Evolutionary conservation across 2,888 invertebrate genomes (phyloP), one percentile per base, ranked within the genome.

Genomic region (Leucophenga maculata): DNA sequence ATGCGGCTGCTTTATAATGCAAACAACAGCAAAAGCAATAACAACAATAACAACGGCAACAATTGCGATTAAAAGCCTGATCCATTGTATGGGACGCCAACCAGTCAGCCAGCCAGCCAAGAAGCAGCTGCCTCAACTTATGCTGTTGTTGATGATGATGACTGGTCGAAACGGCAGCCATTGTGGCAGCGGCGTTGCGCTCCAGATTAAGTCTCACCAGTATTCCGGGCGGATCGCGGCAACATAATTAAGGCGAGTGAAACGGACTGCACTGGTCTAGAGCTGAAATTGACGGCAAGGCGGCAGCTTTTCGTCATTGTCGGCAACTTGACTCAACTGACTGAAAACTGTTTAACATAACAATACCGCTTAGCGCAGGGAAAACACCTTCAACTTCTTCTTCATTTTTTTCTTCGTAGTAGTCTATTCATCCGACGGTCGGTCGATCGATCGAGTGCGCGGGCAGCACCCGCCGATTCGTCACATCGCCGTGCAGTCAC

Each of bases 1-100:
- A 39, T n/a, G 32, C 54, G 54, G 62, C 68, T 20, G 62, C 68
- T 20, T 67, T 71, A 68, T 69, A 68, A 73, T 68, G 71, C 74
- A 67, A 73, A 44, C 65, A 50, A 55, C 67, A 70, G 69, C 69
- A 67, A 67, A 70, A 66, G 31, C 16, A 54, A 54, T 39, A 26
- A 31, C 65, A 20, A 76, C 75, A 76, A 71, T 59, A 13, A 18
- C 46, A 22, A 46, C 52, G 22, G 50, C 48, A 18, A 48, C 48
- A 46, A 50, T 50, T 50, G 50, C 52, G 52, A 16, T 20, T 18
- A 26, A 26, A 55, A 55, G 26, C 26, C 22, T 20, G 26, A 20
- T 52, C 52, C 20, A 18, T 20, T 55, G 20, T 55, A 22, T 22
- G 13, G 13, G n/a, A n/a, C n/a, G n/a, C n/a, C n/a, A n/a, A n/a